Base-by-base conservation (phyloP, 2,797 vertebrate species). In the Sebastes kiyomatsui region DNA sequence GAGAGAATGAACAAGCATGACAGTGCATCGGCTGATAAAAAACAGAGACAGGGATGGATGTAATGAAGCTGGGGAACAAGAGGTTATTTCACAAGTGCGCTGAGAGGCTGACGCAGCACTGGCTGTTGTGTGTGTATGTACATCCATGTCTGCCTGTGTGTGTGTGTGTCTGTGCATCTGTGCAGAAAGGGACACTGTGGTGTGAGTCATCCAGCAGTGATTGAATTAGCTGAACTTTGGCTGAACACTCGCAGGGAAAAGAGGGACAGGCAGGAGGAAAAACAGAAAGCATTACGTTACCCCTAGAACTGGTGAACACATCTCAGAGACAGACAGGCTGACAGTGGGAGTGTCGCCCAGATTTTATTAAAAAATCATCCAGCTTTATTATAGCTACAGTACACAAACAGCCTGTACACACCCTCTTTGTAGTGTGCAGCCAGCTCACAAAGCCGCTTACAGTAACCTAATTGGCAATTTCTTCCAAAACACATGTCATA, bases 211-310 rank as follows among this genome's bases (percentile, higher is more conserved):
- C 89, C 86, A 89, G 30, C 79, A 70, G 80, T 85, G 86, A 94
- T 93, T 90, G 90, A 93, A 93, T 94, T 92, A 92, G 79, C 85
- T 90, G 80, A 93, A 92, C 86, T 90, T 87, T 89, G 77, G 81
- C 87, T 90, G 88, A 85, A 87, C 83, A 85, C 78, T 89, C 67
- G 52, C 67, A 56, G 70, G 54, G 78, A 54, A 60, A 72, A 81
- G 56, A 68, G 64, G 71, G 72, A 80, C 80, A 74, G 55, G 71
- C 23, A 66, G 38, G 64, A 82, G 72, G 30, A 65, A 64, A 81
- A 77, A 75, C 65, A 70, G 60, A 76, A 83, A 28, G 75, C 70
- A 84, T 90, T 79, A 83, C 54, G 32, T 87, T 89, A 81, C 79
- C 87, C 72, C 38, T 62, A 84, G 68, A 88, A 69, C 75, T 82